A percentile compares a stretch with the other conserved stretches of the same genome.
These are phyloP conservation scores for Chromobotia macracanthus DNA, from an alignment of 2,797 vertebrate species.

Conservation along the genomic window DNA sequence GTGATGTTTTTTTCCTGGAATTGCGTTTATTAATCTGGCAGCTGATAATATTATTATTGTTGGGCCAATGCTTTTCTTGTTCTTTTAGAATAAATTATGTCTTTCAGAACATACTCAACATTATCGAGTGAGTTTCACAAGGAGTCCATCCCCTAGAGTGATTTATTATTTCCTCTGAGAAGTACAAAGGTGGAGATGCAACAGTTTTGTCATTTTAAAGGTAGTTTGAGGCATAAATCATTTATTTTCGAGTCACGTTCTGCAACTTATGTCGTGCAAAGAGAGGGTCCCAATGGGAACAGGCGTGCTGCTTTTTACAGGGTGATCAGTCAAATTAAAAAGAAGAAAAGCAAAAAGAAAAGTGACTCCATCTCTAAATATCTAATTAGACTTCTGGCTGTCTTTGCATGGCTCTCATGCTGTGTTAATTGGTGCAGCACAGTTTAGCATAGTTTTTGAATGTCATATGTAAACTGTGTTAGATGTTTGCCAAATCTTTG, in stretches of 20 bases:
- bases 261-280: slow-evolving; percentile 40
- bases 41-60: slow-evolving; percentile 68
- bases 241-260: slow-evolving; percentile 56
- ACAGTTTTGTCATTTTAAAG: slow-evolving; percentile 45
- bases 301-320: slow-evolving; percentile 41
- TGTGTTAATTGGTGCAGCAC: slow-evolving; percentile 10
- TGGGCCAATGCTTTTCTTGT: slow-evolving; percentile 60
- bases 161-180: slow-evolving; percentile 58
- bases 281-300: slow-evolving; percentile 34
- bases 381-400: slow-evolving; percentile 22
- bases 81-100: slow-evolving; percentile 11
- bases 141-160: slow-evolving; percentile 48
- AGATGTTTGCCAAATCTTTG: slow-evolving; percentile 48
- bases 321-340: slow-evolving; percentile 51
- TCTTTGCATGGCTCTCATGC: neutral
- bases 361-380: slow-evolving; percentile 18
- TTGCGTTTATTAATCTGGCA: slow-evolving; percentile 70
- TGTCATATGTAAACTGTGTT: slow-evolving; percentile 28
- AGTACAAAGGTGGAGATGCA: slow-evolving; percentile 47
- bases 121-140: slow-evolving; percentile 51
- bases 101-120: slow-evolving; percentile 33
- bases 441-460: neutral
- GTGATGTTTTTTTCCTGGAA: slow-evolving; percentile 63
- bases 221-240: slow-evolving; percentile 46
- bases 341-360: slow-evolving; percentile 1